These are phyloP conservation scores for Plumapathes pennacea DNA, from an alignment of 92 coral and sea anemone genomes.

Conservation along the genomic window DNA sequence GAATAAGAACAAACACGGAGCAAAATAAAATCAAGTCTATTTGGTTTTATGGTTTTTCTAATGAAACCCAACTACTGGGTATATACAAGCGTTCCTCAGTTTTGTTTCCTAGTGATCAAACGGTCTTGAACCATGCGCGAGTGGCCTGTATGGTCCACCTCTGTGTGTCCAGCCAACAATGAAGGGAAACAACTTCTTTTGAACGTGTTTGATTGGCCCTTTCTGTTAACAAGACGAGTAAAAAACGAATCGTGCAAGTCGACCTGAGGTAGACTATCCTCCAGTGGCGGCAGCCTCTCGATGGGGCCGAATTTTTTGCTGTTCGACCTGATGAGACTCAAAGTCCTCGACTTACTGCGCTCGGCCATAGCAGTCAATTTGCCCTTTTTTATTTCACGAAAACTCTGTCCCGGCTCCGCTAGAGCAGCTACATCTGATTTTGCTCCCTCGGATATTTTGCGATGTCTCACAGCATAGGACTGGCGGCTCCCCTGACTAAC, in stretches of 20 bases:
- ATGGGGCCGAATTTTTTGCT: conserved; percentile 24
- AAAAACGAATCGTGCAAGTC: conserved; percentile 5
- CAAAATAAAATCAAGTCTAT: no score
- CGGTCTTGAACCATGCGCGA: no score
- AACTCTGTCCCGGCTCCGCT: conserved; percentile 16
- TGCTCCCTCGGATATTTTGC: conserved; percentile 27
- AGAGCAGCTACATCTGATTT: conserved; percentile 22
- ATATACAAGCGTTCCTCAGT: no score
- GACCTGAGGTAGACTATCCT: not conserved
- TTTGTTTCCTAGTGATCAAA: no score
- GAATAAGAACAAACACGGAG: no score
- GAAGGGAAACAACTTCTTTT: conserved; percentile 56
- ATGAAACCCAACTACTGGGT: no score
- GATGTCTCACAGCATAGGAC: not conserved
- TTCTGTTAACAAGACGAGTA: conserved; percentile 1
- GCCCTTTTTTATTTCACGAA: conserved; percentile 31
- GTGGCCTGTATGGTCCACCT: no score
- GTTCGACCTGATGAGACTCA: conserved; percentile 54
- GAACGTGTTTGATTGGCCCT: conserved; percentile 4
- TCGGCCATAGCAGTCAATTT: conserved; percentile 48
- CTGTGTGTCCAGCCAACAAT: conserved; percentile 14
- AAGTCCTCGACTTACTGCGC: conserved; percentile 61
- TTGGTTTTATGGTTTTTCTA: no score
- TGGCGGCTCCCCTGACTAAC: not conserved
- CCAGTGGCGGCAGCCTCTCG: conserved; percentile 7